phyloP scores from a whole-genome alignment of 2,113 vertebrate species.

The Morone chrysops region DNA sequence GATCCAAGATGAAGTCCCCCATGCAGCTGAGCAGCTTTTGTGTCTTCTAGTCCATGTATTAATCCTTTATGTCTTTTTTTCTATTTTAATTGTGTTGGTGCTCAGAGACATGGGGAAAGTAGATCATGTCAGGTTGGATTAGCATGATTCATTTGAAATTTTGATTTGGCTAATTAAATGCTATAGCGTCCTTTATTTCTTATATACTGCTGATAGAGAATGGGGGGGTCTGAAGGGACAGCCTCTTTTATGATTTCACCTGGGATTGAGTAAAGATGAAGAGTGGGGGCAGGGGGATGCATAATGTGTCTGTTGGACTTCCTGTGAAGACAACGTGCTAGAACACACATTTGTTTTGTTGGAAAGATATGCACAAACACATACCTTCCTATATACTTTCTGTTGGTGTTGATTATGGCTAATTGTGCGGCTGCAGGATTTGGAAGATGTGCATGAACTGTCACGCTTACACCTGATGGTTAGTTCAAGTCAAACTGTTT shows the following conservation, averaged over 20 bases:
- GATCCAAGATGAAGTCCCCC: constrained; percentile 58
- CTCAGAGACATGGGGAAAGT: constrained; percentile 68
- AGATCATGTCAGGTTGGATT: constrained; percentile 76
- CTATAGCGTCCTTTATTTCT: constrained; percentile 55
- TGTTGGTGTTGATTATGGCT: neutral
- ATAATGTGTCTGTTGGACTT: neutral
- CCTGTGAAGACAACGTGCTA: neutral
- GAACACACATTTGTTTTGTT: neutral
- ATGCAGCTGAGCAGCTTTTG: constrained; percentile 31
- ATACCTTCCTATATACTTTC: neutral
- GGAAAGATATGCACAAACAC: neutral
- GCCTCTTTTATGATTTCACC: constrained; percentile 31
- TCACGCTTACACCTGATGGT: neutral
- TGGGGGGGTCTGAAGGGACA: neutral
- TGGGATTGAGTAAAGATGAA: constrained; percentile 25
- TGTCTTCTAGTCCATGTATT: constrained; percentile 45
- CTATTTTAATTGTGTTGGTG: constrained; percentile 79
- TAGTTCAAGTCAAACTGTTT: too few species aligned
- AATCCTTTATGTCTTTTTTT: constrained; percentile 63
- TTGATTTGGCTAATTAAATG: constrained; percentile 70
- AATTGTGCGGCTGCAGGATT: neutral
- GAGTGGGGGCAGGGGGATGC: neutral
- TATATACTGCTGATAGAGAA: constrained; percentile 49
- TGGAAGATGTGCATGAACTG: neutral
- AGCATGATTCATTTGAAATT: constrained; percentile 69